Base-by-base conservation (phyloP, 2,113 vertebrate species). In the Hydrolagus affinis region DNA sequence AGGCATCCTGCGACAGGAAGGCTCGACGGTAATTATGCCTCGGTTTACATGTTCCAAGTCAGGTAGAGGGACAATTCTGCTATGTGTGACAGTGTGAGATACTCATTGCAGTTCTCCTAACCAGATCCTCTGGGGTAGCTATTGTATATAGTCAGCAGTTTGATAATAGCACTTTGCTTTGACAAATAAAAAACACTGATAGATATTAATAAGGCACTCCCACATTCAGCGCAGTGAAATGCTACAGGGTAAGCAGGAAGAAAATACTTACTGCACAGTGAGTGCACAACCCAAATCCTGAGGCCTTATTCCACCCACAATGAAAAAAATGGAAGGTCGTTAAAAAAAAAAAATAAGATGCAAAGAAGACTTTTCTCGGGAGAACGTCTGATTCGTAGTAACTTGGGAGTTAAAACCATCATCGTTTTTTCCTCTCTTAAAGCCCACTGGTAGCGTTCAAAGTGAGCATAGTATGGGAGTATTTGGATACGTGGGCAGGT, bases 181-280 rank as follows among this genome's bases (percentile, higher is more conserved):
- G 28, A 1, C 78, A 83, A 68, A 4, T 83, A 83, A 83, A 62
- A 83, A 83, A 62, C 6, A 12, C 66, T 28, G 21, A 66, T 66
- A 83, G 64, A 83, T 83, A 68, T 83, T 83, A 83, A 83, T 83
- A 83, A 83, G 62, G 7, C 17, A 64, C 62, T 83, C 30, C 66
- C 60, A 66, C 64, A 21, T 32, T n/a, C 0, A 17, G 17, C 66
- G 78, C 25, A 83, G 30, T 83, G 62, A 15, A 83, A 66, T 30
- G 28, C 23, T 32, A 21, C 17, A 17, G 8, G 59, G 77, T 66
- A 15, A 17, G 8, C 15, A 0, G 0, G 78, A 14, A 28, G 78
- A 28, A 66, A 30, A 17, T 83, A 59, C 25, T 19, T 15, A 17
- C 32, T 28, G 23, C 76, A n/a, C n/a, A n/a, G n/a, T n/a, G n/a